Percentiles rank a stretch among this genome's conserved stretches.
Conservation (phyloP, 2,888 invertebrate genomes). For the Acleris laterana region DNA sequence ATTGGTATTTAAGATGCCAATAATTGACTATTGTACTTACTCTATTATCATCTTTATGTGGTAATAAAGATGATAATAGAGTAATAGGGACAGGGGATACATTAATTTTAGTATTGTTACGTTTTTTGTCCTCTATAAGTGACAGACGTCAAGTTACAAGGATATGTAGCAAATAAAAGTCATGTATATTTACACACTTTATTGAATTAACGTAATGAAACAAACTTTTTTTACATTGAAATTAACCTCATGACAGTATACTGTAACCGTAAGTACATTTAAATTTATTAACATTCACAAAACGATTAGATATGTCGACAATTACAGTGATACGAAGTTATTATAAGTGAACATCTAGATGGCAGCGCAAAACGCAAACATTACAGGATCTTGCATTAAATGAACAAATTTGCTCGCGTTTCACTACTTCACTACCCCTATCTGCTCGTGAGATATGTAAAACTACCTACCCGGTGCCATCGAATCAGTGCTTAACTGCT, state of each 20-base stretch:
- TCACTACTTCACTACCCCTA: constrained; percentile 11
- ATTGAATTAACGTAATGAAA: constrained; percentile 84
- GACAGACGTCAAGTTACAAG: too few relatives aligned
- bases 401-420: constrained; percentile 3
- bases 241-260: constrained; percentile 77
- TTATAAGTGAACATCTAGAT: constrained; percentile 59
- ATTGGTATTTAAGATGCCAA: too few relatives aligned
- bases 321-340: constrained; percentile 80
- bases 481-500: constrained; percentile 12
- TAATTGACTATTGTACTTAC: too few relatives aligned
- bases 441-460: constrained; percentile 25
- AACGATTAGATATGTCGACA: constrained; percentile 81
- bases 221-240: constrained; percentile 76
- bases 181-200: constrained; percentile 82
- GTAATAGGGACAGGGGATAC: too few relatives aligned
- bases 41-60: too few relatives aligned
- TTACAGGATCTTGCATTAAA: constrained; percentile 9
- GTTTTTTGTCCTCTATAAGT: too few relatives aligned
- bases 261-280: constrained; percentile 81
- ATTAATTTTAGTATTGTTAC: too few relatives aligned
- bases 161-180: constrained; percentile 36
- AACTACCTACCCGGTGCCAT: constrained; percentile 18
- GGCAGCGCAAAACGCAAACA: constrained; percentile 38
- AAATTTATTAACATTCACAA: constrained; percentile 76
- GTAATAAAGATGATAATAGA: too few relatives aligned